Conservation (phyloP, 2,888 invertebrate species). For the Conistra vaccinii region DNA sequence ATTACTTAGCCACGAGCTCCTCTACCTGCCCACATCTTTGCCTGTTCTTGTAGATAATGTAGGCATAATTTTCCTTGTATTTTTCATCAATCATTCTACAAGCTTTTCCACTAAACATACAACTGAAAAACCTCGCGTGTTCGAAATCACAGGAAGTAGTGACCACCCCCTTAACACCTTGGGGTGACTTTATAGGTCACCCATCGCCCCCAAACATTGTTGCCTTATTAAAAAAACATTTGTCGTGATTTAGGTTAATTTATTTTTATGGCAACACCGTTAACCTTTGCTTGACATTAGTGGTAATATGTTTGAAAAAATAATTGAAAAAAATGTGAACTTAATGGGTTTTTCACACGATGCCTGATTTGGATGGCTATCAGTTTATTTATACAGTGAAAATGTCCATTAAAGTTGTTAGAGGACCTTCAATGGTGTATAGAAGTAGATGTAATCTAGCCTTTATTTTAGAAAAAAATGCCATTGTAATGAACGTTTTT, state of each 20-base stretch:
- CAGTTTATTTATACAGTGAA: neutral
- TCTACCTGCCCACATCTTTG: too few relatives aligned
- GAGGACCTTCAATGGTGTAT: neutral
- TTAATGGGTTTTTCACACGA: conserved; percentile 31
- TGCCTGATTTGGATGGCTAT: neutral
- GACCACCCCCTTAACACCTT: conserved; percentile 44
- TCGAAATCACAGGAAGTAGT: conserved; percentile 58
- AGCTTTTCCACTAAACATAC: conserved; percentile 39
- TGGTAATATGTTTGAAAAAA: conserved; percentile 30
- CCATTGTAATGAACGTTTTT: too few relatives aligned
- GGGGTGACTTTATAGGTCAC: conserved; percentile 57
- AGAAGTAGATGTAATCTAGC: neutral
- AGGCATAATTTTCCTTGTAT: conserved; percentile 16
- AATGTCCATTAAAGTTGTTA: neutral
- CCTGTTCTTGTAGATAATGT: too few relatives aligned
- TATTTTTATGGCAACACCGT: conserved; percentile 54
- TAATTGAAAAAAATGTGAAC: conserved; percentile 17
- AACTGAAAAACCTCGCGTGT: conserved; percentile 61
- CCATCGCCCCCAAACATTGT: conserved; percentile 33
- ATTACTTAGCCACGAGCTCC: too few relatives aligned
- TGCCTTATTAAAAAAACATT: conserved; percentile 59
- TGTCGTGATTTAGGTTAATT: conserved; percentile 60
- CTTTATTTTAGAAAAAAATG: neutral
- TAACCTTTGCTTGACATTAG: conserved; percentile 54
- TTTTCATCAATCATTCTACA: conserved; percentile 38